Conservation (phyloP, 1,140 invertebrate genomes). For the Helicorthomorpha holstii region DNA sequence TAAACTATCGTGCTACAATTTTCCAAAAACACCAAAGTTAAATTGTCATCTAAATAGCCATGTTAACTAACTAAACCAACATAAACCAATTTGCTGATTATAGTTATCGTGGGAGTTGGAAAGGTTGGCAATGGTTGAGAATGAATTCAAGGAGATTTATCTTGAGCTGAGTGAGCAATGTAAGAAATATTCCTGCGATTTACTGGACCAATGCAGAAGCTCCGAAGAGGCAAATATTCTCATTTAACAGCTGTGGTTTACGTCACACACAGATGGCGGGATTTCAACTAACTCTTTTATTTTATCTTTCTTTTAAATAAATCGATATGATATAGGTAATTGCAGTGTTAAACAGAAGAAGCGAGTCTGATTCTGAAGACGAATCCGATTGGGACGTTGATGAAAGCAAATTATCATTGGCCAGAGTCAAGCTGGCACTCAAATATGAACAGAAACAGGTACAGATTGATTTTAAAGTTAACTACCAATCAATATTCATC, state of each 20-base stretch:
- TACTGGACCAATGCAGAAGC: slow-evolving; percentile 38
- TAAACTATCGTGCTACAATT: too few relatives aligned
- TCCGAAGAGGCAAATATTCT: slow-evolving; percentile 33
- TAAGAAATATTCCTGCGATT: slow-evolving; percentile 36
- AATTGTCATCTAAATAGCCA: too few relatives aligned
- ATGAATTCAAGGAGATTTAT: slow-evolving; percentile 38
- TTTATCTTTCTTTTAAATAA: neutral
- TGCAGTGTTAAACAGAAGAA: slow-evolving; percentile 26
- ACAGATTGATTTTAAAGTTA: too few relatives aligned
- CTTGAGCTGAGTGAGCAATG: slow-evolving; percentile 28
- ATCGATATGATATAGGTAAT: slow-evolving; percentile 16
- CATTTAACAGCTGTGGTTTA: too few relatives aligned
- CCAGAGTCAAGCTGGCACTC: slow-evolving; percentile 35
- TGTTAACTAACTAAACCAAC: too few relatives aligned
- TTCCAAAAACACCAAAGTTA: too few relatives aligned
- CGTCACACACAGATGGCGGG: neutral
- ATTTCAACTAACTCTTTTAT: neutral
- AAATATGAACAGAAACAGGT: slow-evolving; percentile 41
- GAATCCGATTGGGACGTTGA: slow-evolving; percentile 12
- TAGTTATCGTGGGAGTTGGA: slow-evolving; percentile 37
- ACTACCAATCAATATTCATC: too few relatives aligned
- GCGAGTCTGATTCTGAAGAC: slow-evolving; percentile 15
- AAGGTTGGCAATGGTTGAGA: slow-evolving; percentile 33
- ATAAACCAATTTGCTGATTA: too few relatives aligned
- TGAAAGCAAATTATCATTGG: slow-evolving; percentile 22